These are phyloP conservation scores for Lampris incognitus DNA, from an alignment of 2,113 vertebrate species.

Conservation along the genomic window DNA sequence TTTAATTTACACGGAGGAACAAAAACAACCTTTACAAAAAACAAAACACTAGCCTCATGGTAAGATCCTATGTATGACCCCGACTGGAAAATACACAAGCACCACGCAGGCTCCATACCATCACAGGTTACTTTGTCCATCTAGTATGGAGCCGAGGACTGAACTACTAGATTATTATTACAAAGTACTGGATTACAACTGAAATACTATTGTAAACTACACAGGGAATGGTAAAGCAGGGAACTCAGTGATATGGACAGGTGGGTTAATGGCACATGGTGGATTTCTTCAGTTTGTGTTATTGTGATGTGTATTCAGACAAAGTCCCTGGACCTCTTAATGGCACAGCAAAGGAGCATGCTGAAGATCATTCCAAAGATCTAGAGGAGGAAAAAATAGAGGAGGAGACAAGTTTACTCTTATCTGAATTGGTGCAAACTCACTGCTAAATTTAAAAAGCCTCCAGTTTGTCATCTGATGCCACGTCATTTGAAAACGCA, in stretches of 20 bases:
- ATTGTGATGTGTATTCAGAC: slow-evolving; percentile 75
- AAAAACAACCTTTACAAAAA: no score
- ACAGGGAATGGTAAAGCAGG: slow-evolving; percentile 21
- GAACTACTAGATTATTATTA: background rate
- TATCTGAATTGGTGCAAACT: no score
- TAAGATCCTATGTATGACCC: no score
- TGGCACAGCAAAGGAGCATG: slow-evolving; percentile 94
- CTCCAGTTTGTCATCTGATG: no score
- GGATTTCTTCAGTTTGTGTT: background rate
- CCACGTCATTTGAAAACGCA: no score
- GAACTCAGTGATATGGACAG: background rate
- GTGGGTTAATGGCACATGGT: slow-evolving; percentile 16
- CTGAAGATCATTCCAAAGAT: slow-evolving; percentile 98
- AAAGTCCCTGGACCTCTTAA: slow-evolving; percentile 88
- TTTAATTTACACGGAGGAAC: no score
- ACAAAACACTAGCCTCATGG: no score
- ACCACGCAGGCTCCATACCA: slow-evolving; percentile 20
- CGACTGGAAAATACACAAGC: background rate
- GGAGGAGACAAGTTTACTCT: background rate
- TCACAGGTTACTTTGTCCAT: slow-evolving; percentile 51
- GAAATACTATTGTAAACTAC: background rate
- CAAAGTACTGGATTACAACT: slow-evolving; percentile 10
- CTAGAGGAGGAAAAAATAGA: slow-evolving; percentile 71
- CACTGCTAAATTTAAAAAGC: no score
- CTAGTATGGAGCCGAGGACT: slow-evolving; percentile 35